These are phyloP conservation scores for Neogobius melanostomus DNA, from an alignment of 2,113 vertebrate species.

Conservation along the genomic window DNA sequence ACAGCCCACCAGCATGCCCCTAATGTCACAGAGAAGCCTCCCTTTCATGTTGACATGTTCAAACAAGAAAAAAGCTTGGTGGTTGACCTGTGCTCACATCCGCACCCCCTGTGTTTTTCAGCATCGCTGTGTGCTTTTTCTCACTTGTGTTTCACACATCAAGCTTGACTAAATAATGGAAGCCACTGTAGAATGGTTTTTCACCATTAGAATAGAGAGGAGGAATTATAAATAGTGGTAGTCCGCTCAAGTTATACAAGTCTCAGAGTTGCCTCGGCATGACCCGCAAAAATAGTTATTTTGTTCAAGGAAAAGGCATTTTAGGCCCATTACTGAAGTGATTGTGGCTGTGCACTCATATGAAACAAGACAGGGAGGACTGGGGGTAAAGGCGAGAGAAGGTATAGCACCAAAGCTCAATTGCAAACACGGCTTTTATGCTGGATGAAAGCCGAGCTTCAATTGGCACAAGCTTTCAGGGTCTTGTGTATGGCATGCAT, in stretches of 20 bases:
- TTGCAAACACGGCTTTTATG: slow-evolving; percentile 73
- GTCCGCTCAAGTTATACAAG: slow-evolving; percentile 52
- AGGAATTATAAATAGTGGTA: slow-evolving; percentile 58
- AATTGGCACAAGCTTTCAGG: slow-evolving; percentile 73
- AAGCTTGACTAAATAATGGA: slow-evolving; percentile 35
- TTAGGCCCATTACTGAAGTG: slow-evolving; percentile 68
- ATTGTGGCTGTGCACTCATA: slow-evolving; percentile 65
- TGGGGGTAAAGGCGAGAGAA: slow-evolving; percentile 60
- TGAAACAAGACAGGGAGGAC: slow-evolving; percentile 58
- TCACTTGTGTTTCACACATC: slow-evolving; percentile 14
- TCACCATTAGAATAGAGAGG: slow-evolving; percentile 42
- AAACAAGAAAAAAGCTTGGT: slow-evolving; percentile 62
- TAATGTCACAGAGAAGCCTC: slow-evolving; percentile 28
- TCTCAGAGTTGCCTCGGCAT: slow-evolving; percentile 54
- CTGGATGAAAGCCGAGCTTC: slow-evolving; percentile 76
- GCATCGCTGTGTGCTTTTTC: slow-evolving; percentile 12
- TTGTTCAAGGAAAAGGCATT: slow-evolving; percentile 61
- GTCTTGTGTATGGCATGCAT: slow-evolving; percentile 54
- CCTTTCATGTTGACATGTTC: slow-evolving; percentile 64
- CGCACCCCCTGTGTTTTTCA: slow-evolving; percentile 27
- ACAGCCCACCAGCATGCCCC: slow-evolving; percentile 32
- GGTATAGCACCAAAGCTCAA: slow-evolving; percentile 68
- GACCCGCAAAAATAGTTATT: slow-evolving; percentile 65
- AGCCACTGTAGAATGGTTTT: slow-evolving; percentile 37
- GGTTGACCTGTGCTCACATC: slow-evolving; percentile 58